Base-by-base conservation (phyloP, 2,113 vertebrate genomes). In the Gymnarchus niloticus region DNA sequence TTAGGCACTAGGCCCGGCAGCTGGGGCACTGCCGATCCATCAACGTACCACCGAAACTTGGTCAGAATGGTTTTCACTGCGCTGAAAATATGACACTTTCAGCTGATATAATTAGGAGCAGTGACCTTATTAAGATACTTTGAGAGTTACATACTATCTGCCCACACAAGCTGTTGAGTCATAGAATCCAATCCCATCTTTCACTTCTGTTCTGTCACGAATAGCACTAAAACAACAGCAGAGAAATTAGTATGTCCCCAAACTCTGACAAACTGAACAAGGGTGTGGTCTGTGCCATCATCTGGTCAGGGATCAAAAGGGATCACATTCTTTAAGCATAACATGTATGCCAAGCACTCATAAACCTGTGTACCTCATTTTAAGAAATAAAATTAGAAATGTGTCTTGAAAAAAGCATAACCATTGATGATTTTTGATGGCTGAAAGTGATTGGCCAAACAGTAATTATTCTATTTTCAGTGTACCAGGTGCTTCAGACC, bases 251-350 rank as follows among this genome's bases (percentile, higher is more conserved):
- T 23, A 48, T 44, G 46, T 81, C 46, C 44, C 44, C 2, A 23
- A 25, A 6, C 8, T 4, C 21, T 49, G 77, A 51, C 21, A 49
- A 44, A 23, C n/a, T 80, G 44, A 48, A 25, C 48, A 21, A 81
- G 21, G 44, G 44, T 23, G 77, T 51, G 44, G 44, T 48, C 44
- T 12, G 77, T 51, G 4, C 77, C 77, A 81, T 44, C 77, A 81
- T 81, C 44, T 51, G 77, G 48, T 81, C n/a, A 14, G 44, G 77
- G 77, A 81, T 49, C 77, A 81, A 9, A 81, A 80, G 77, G 44
- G 77, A 48, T 49, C 44, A 81, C 44, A 48, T 81, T 48, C 77
- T 46, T 49, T 14, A 51, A 49, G 77, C 41, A 73, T 49, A 48
- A 49, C 77, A 81, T 51, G 44, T 10, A 81, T 51, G 44, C 44